Conservation (phyloP, 2,888 invertebrate genomes). For the Ophioninae sp. region DNA sequence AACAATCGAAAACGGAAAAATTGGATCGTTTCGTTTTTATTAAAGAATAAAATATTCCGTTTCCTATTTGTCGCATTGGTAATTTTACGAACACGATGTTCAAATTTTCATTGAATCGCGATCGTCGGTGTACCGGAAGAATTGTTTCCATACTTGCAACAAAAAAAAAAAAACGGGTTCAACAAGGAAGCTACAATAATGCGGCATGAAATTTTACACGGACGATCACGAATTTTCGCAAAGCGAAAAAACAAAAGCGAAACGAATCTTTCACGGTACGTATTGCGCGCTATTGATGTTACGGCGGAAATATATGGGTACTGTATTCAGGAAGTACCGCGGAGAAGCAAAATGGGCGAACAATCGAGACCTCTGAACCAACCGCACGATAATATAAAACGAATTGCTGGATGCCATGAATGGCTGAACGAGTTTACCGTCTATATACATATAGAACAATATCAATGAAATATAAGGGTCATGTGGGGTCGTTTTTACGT, state of each 20-base stretch:
- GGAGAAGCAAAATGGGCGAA: conserved; percentile 5
- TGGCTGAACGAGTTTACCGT: conserved; percentile 1
- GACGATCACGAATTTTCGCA: not conserved
- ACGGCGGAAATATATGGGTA: not conserved
- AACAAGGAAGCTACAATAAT: not conserved
- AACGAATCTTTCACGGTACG: not conserved
- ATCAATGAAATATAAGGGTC: conserved; percentile 39
- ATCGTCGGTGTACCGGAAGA: not conserved
- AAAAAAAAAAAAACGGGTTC: not conserved
- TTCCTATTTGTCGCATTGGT: not conserved
- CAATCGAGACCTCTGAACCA: not conserved
- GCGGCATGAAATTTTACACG: not conserved
- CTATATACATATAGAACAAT: conserved; percentile 7
- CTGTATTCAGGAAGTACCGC: not conserved
- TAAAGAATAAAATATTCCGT: not conserved
- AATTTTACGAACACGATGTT: not conserved
- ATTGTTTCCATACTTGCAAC: not conserved
- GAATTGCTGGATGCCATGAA: not conserved
- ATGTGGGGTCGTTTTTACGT: conserved; percentile 34
- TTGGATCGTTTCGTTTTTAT: not conserved
- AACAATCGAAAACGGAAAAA: not conserved
- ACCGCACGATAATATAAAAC: not conserved
- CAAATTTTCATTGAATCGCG: not conserved
- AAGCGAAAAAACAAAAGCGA: not conserved
- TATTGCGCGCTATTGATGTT: conserved; percentile 8